phyloP scores from a whole-genome alignment of 30 jellyfish, hydroid and myxozoan species.

The Catostylus mosaicus region DNA sequence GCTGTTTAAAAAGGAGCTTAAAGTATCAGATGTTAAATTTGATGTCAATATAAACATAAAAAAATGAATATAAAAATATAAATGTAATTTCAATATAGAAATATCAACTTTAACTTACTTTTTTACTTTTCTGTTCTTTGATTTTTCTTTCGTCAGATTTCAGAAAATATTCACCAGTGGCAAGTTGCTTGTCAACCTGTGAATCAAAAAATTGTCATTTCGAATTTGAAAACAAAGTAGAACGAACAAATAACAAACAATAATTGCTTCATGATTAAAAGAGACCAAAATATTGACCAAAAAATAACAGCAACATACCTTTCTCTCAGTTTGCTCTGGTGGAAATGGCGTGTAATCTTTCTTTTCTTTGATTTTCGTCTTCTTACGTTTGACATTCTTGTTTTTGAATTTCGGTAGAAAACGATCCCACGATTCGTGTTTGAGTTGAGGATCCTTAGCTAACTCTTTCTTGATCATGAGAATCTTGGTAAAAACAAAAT shows the following conservation, averaged over 20 bases:
- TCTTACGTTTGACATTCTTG: constrained; percentile 89
- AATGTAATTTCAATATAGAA: no score
- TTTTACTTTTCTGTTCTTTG: constrained; percentile 52
- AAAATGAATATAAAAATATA: no score
- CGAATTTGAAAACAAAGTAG: background rate
- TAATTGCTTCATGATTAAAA: background rate
- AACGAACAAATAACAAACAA: background rate
- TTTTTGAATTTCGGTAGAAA: constrained; percentile 91
- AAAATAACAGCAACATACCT: constrained; percentile 48
- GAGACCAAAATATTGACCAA: background rate
- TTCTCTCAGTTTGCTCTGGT: constrained; percentile 94
- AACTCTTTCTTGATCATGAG: constrained; percentile 92
- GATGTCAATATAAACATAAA: no score
- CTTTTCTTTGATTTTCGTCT: constrained; percentile 79
- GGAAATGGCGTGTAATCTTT: constrained; percentile 98
- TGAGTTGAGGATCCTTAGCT: constrained; percentile 83
- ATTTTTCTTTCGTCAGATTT: constrained; percentile 78
- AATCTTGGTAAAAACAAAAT: constrained; percentile 40
- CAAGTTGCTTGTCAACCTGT: constrained; percentile 91
- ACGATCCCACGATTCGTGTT: constrained; percentile 92
- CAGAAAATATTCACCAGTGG: constrained; percentile 96
- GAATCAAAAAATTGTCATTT: background rate
- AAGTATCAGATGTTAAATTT: no score
- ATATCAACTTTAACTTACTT: no score
- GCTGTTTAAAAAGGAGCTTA: no score